Evolutionary conservation across 2,113 vertebrate species (phyloP).

Genomic region (Astatotilapia flaviijosephi): DNA sequence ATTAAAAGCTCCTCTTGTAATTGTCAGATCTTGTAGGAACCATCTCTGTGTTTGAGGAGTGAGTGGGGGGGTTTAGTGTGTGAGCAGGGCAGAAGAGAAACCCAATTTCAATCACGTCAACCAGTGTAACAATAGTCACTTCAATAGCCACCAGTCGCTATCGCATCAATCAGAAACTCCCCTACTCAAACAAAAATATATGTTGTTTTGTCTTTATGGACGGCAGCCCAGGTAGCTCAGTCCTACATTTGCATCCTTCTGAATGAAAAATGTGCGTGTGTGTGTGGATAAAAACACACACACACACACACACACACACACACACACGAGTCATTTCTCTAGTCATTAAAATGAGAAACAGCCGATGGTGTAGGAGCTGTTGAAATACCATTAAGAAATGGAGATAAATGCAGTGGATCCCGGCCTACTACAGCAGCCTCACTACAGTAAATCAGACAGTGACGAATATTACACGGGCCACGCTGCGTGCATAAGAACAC

Average conservation of each 20-base stretch:
- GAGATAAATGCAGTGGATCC: slow-evolving; percentile 75
- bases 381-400: slow-evolving; percentile 80
- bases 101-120: slow-evolving; percentile 57
- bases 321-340: slow-evolving; percentile 52
- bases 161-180: slow-evolving; percentile 51
- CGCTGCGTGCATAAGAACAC: slow-evolving; percentile 26
- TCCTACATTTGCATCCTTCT: background rate
- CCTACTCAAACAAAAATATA: slow-evolving; percentile 21
- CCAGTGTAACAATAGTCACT: slow-evolving; percentile 44
- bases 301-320: background rate
- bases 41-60: slow-evolving; percentile 22
- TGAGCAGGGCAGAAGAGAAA: slow-evolving; percentile 19
- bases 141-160: slow-evolving; percentile 40
- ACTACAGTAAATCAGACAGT: slow-evolving; percentile 74
- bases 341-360: slow-evolving; percentile 79
- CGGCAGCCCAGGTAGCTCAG: slow-evolving; percentile 15
- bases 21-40: slow-evolving; percentile 63
- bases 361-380: slow-evolving; percentile 68
- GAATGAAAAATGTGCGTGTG: background rate
- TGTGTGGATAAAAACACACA: background rate
- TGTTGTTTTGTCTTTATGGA: slow-evolving; percentile 34
- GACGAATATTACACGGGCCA: slow-evolving; percentile 61
- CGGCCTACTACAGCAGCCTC: slow-evolving; percentile 48
- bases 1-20: slow-evolving; percentile 72
- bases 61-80: background rate